A percentile compares a stretch with the other conserved stretches of the same genome.
These are phyloP conservation scores for Lagopus muta DNA, from an alignment of 2,113 vertebrate species.

Conservation along the genomic window DNA sequence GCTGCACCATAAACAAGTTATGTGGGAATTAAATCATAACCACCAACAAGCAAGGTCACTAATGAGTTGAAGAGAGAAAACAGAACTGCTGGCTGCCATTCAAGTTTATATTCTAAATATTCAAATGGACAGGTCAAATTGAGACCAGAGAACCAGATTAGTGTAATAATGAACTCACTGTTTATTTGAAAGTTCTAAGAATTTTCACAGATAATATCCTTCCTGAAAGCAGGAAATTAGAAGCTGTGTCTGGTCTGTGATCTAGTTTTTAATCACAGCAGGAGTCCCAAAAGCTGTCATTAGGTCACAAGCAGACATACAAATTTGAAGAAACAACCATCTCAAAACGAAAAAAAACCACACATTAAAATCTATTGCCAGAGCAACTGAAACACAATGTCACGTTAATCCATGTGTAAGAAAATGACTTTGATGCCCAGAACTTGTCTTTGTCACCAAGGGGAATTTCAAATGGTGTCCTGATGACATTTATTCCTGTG, in stretches of 20 bases:
- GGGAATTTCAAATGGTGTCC: conserved; percentile 35
- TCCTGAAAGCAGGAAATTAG: conserved; percentile 6
- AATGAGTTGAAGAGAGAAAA: conserved; percentile 16
- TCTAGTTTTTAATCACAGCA: conserved; percentile 29
- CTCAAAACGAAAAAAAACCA: neutral
- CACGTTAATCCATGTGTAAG: conserved; percentile 24
- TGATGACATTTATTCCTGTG: conserved; percentile 8
- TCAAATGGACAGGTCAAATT: neutral
- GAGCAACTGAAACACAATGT: conserved; percentile 7
- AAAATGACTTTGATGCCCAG: conserved; percentile 24
- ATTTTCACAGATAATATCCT: conserved; percentile 26
- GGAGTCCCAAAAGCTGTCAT: conserved; percentile 7
- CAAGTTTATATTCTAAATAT: conserved; percentile 10
- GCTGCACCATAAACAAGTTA: neutral
- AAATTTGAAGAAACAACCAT: neutral
- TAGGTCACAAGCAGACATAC: conserved; percentile 6
- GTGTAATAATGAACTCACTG: conserved; percentile 9
- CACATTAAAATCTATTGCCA: conserved; percentile 29
- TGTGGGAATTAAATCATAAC: neutral
- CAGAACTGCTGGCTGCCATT: conserved; percentile 24
- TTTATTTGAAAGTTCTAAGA: conserved; percentile 36
- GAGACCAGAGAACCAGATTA: neutral
- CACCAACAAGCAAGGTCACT: conserved; percentile 13
- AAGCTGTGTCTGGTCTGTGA: conserved; percentile 26
- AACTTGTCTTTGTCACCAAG: conserved; percentile 48